A percentile compares a stretch with the other conserved stretches of the same genome.
Conservation (phyloP, 2,888 invertebrate species). For the Sphinx pinastri region DNA sequence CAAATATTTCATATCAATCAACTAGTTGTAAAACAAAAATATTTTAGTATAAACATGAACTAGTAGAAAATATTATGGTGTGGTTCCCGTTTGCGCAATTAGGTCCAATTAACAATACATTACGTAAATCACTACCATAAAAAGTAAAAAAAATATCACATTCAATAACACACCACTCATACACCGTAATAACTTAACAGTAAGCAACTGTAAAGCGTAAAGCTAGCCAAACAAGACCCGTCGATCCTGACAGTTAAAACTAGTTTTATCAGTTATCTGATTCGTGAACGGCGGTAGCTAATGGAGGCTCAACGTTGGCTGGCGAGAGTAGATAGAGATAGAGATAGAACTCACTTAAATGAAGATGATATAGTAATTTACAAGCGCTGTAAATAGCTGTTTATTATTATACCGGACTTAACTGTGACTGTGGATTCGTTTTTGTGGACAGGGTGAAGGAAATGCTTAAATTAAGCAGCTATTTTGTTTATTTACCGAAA, state of each 20-base stretch:
- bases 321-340: neutral
- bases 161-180: neutral
- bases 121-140: neutral
- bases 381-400: slow-evolving; percentile 1
- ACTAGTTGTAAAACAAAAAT: too few relatives aligned
- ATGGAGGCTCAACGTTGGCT: neutral
- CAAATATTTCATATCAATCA: too few relatives aligned
- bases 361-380: slow-evolving; percentile 15
- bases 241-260: neutral
- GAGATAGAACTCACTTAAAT: neutral
- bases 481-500: too few relatives aligned
- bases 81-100: too few relatives aligned
- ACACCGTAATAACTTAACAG: neutral
- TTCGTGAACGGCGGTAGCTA: slow-evolving; percentile 2
- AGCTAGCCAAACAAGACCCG: slow-evolving; percentile 6
- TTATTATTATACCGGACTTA: neutral
- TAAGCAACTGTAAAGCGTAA: slow-evolving; percentile 12
- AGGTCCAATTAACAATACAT: too few relatives aligned
- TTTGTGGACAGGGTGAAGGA: neutral
- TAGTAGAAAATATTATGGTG: too few relatives aligned
- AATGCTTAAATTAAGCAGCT: neutral
- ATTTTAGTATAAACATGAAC: too few relatives aligned
- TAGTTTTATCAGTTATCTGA: slow-evolving; percentile 9
- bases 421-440: neutral
- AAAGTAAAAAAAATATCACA: neutral